Conservation (phyloP, 2,888 invertebrate genomes). For the Zootermopsis nevadensis region DNA sequence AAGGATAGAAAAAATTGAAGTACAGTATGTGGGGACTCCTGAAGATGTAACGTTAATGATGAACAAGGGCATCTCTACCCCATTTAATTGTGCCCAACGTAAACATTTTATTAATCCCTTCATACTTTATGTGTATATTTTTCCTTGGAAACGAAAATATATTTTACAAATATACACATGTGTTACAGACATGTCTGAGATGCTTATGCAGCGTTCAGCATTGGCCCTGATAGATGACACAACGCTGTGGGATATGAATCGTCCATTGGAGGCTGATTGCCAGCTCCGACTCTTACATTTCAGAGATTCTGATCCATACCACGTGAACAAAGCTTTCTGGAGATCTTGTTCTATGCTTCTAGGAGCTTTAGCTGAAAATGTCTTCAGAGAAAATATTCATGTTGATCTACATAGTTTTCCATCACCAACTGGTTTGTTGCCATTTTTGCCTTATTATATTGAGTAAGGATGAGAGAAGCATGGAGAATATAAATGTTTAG, state of each 20-base stretch:
- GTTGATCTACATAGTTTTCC: constrained; percentile 92
- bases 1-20: constrained; percentile 91
- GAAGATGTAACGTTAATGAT: constrained; percentile 82
- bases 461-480: no score
- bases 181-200: constrained; percentile 63
- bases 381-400: constrained; percentile 82
- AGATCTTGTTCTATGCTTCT: constrained; percentile 89
- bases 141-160: not conserved
- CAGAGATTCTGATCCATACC: constrained; percentile 70
- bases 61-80: constrained; percentile 94
- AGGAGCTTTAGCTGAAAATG: constrained; percentile 80
- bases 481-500: no score
- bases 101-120: constrained; percentile 60
- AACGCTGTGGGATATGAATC: constrained; percentile 92
- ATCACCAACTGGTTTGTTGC: constrained; percentile 77
- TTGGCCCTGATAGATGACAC: constrained; percentile 84
- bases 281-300: constrained; percentile 73
- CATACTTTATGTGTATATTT: no score
- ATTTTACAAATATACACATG: not conserved
- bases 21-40: constrained; percentile 80
- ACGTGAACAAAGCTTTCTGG: constrained; percentile 89
- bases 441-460: no score
- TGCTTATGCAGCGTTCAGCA: constrained; percentile 76
- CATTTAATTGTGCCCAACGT: constrained; percentile 92
- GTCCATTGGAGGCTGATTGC: constrained; percentile 77